These are phyloP conservation scores for Dendroctonus ponderosae DNA, from an alignment of 1,140 invertebrate genomes.

Conservation along the genomic window DNA sequence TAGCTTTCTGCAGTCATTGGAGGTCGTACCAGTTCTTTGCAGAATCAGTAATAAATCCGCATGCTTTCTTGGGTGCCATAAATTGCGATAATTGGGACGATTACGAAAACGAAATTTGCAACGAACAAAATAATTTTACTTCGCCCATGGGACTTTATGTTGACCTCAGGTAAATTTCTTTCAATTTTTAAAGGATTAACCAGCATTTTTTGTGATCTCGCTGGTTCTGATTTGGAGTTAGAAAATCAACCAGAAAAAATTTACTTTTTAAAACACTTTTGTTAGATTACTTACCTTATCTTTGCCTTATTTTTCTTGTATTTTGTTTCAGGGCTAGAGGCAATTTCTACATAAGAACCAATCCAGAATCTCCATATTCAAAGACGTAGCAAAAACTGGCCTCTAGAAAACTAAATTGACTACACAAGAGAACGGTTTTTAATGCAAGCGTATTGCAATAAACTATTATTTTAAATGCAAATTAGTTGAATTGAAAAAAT, in stretches of 20 bases:
- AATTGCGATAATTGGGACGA: constrained; percentile 61
- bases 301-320: background rate
- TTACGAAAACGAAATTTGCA: constrained; percentile 59
- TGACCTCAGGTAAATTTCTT: constrained; percentile 37
- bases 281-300: background rate
- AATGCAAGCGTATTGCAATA: too few relatives aligned
- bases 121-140: constrained; percentile 32
- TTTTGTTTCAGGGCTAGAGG: constrained; percentile 42
- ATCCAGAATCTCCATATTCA: constrained; percentile 43
- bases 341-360: constrained; percentile 42
- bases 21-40: constrained; percentile 66
- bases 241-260: background rate
- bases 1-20: constrained; percentile 75
- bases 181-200: background rate
- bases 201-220: background rate
- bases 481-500: too few relatives aligned
- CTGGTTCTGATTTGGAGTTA: background rate
- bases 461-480: too few relatives aligned
- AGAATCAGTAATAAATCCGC: constrained; percentile 63
- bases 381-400: constrained; percentile 18
- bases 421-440: too few relatives aligned
- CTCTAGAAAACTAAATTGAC: background rate
- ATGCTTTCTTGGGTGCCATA: constrained; percentile 56
- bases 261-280: background rate
- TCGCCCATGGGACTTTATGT: constrained; percentile 45